Base-by-base conservation (phyloP, 2,797 vertebrate genomes). In the Esox lucius region DNA sequence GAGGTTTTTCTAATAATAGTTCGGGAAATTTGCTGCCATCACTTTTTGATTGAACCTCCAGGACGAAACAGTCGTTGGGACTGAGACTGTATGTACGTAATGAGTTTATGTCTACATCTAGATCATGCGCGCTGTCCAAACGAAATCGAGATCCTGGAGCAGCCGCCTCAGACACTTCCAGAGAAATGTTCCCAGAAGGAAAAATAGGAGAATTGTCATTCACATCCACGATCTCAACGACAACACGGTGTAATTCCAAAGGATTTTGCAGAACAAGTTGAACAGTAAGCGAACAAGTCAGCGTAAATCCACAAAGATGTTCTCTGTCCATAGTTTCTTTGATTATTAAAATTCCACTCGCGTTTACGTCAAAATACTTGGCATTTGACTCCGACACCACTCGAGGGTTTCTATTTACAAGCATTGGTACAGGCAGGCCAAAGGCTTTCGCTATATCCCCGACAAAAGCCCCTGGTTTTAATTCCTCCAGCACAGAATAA, bases 161-260 rank as follows among this genome's bases (percentile, higher is more conserved):
- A 6, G 94, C 92, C 16, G 93, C 93, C 77, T 96, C 95, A 0
- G 94, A 92, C 1, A 96, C 83, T 17, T 91, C 92, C 80, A 96
- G 67, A 26, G 87, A 85, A 56, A 90, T 89, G 71, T 86, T 83
- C 48, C 85, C 70, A 0, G 81, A 87, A 76, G 88, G 88, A 82
- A 96, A 96, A 75, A 86, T 86, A 0, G 95, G 94, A 31, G 93
- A 88, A 81, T 95, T 95, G 86, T 96, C 94, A 9, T 96, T 95
- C 75, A 95, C 75, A 74, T 96, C 95, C 83, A 94, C 82, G 81
- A 96, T 89, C 87, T 95, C 93, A 19, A 95, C 90, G 81, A 93
- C 92, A 31, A 96, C 85, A 19, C 90, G 91, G 76, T 91, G 93
- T 68, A 95, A 90, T 83, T 95, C 92, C 87, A 95, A 79, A 24